A percentile compares a stretch with the other conserved stretches of the same genome.
Conservation (phyloP, 2,113 vertebrate species). For the Aspiorhynchus laticeps region DNA sequence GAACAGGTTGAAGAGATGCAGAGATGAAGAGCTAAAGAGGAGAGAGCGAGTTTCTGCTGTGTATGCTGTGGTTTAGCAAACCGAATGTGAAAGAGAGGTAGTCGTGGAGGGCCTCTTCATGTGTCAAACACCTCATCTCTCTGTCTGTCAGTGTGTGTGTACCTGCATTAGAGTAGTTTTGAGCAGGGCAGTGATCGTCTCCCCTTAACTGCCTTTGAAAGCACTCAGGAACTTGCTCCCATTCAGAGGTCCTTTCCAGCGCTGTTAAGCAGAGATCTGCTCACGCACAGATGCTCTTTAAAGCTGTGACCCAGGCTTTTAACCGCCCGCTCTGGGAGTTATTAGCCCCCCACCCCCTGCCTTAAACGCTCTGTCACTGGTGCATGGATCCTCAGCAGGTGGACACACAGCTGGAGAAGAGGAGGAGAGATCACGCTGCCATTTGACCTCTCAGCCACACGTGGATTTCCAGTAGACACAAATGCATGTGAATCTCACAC, state of each 20-base stretch:
- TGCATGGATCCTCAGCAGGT: slow-evolving; percentile 47
- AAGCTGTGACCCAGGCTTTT: slow-evolving; percentile 77
- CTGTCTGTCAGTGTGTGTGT: slow-evolving; percentile 26
- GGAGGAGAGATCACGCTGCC: slow-evolving; percentile 38
- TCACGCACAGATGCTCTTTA: slow-evolving; percentile 67
- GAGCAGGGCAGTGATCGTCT: slow-evolving; percentile 57
- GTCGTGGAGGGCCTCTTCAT: slow-evolving; percentile 45
- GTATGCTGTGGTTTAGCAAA: neutral
- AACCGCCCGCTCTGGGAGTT: slow-evolving; percentile 60
- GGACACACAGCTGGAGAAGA: slow-evolving; percentile 50
- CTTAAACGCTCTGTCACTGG: slow-evolving; percentile 47
- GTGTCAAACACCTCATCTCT: slow-evolving; percentile 35
- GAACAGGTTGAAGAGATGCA: slow-evolving; percentile 11
- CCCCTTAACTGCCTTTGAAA: slow-evolving; percentile 68
- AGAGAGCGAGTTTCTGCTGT: neutral
- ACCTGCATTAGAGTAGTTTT: slow-evolving; percentile 40
- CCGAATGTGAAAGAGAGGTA: slow-evolving; percentile 10
- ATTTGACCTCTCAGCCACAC: slow-evolving; percentile 44
- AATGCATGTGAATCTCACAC: slow-evolving; percentile 31
- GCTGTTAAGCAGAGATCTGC: slow-evolving; percentile 62
- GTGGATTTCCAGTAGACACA: slow-evolving; percentile 42
- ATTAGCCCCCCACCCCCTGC: slow-evolving; percentile 51
- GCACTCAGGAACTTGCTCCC: slow-evolving; percentile 67
- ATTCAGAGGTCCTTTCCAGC: slow-evolving; percentile 73
- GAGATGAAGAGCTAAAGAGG: slow-evolving; percentile 21